Percentiles rank a stretch among this genome's conserved stretches.
Conservation (phyloP, 2,888 invertebrate genomes). For the Morinoia aosen region DNA sequence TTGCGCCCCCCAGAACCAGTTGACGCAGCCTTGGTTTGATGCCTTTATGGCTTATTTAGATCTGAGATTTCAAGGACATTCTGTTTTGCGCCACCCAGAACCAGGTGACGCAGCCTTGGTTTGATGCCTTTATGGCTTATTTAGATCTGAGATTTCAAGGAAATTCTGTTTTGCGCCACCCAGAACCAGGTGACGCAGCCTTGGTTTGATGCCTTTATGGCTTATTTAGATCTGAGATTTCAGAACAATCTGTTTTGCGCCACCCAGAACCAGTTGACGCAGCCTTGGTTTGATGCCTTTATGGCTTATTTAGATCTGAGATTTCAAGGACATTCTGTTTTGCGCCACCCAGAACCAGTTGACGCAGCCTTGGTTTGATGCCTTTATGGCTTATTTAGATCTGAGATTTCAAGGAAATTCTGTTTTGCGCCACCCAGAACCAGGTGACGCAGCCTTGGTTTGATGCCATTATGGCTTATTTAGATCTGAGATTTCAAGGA, state of each 20-base stretch:
- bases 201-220: slow-evolving; percentile 80
- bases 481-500: slow-evolving; percentile 85
- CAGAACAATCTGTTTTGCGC: no score
- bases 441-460: not conserved
- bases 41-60: slow-evolving; percentile 82
- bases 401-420: not conserved
- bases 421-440: not conserved
- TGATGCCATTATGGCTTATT: slow-evolving; percentile 85
- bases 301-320: slow-evolving; percentile 77
- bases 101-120: slow-evolving; percentile 81
- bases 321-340: not conserved
- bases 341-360: not conserved
- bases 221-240: slow-evolving; percentile 75
- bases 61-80: slow-evolving; percentile 87
- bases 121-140: slow-evolving; percentile 84
- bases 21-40: slow-evolving; percentile 74
- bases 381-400: slow-evolving; percentile 82
- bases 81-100: slow-evolving; percentile 84
- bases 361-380: slow-evolving; percentile 74
- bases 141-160: slow-evolving; percentile 72
- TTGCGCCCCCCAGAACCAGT: not conserved
- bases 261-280: slow-evolving; percentile 78
- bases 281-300: slow-evolving; percentile 88
- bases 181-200: not conserved
- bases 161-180: not conserved